Conservation (phyloP, 2,797 vertebrate genomes). For the Decapterus maruadsi region DNA sequence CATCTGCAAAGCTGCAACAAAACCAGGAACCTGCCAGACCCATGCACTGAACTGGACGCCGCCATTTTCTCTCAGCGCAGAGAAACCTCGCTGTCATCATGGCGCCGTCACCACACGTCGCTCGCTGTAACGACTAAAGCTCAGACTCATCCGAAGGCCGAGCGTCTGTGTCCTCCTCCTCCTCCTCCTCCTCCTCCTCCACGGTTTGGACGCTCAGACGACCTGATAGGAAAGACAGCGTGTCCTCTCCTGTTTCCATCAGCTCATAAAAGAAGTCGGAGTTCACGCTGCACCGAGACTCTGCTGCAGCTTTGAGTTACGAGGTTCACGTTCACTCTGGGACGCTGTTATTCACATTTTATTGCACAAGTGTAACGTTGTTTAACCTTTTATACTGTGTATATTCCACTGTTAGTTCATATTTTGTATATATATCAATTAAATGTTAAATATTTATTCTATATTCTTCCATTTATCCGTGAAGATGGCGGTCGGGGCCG, state of each 20-base stretch:
- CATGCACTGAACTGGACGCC: slow-evolving; percentile 10
- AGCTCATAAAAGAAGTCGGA: background rate
- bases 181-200: slow-evolving; percentile 3
- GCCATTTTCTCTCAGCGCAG: slow-evolving; percentile 56
- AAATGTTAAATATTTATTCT: no score
- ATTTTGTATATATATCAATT: no score
- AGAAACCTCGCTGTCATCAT: slow-evolving; percentile 31
- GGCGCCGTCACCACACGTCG: slow-evolving; percentile 7
- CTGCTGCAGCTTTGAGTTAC: slow-evolving; percentile 2
- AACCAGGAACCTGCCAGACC: slow-evolving; percentile 25
- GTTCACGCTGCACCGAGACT: background rate
- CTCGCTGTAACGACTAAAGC: background rate
- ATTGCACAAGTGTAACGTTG: background rate
- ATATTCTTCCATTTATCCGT: no score
- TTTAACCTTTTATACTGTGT: background rate
- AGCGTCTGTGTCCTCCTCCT: slow-evolving; percentile 1
- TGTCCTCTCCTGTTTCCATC: slow-evolving; percentile 6
- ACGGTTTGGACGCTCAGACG: slow-evolving; percentile 10
- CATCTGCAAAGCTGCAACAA: slow-evolving; percentile 38
- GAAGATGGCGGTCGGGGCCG: no score
- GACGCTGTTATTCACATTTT: background rate
- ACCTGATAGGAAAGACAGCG: background rate
- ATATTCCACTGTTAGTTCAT: no score
- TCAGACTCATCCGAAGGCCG: no score
- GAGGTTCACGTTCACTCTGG: background rate